Percentiles rank a stretch among this genome's conserved stretches.
These are phyloP conservation scores for Orthosia gothica DNA, from an alignment of 2,888 invertebrate genomes.

Conservation along the genomic window DNA sequence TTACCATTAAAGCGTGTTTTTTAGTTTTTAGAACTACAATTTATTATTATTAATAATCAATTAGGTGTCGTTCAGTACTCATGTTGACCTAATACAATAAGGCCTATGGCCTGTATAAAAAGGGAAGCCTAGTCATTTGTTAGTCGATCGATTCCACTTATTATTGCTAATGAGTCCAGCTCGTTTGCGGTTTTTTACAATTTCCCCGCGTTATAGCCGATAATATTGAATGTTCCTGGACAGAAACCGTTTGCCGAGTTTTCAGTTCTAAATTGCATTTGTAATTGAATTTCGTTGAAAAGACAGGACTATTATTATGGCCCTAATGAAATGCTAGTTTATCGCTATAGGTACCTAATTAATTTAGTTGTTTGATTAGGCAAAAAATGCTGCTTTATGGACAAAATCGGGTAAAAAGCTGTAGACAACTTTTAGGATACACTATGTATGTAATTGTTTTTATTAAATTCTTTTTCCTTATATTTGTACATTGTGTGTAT, in stretches of 20 bases:
- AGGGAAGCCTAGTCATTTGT: constrained; percentile 3
- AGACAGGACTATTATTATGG: not conserved
- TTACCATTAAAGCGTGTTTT: too few relatives aligned
- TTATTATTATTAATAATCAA: too few relatives aligned
- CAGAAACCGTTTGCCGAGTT: not conserved
- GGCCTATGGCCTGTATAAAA: not conserved
- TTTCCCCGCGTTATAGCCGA: not conserved
- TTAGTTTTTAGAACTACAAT: too few relatives aligned
- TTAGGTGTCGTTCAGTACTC: not conserved
- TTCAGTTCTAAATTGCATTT: not conserved
- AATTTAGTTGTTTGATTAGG: not conserved
- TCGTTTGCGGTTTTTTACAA: not conserved
- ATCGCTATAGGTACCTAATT: not conserved
- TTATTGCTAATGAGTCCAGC: constrained; percentile 1
- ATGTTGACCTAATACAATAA: not conserved
- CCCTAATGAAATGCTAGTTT: not conserved
- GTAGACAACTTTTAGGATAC: too few relatives aligned
- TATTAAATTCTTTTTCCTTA: too few relatives aligned
- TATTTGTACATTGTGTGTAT: too few relatives aligned
- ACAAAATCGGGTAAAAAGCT: too few relatives aligned
- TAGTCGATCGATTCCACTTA: constrained; percentile 18
- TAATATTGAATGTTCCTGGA: constrained; percentile 9
- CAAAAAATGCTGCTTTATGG: not conserved
- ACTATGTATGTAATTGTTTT: too few relatives aligned
- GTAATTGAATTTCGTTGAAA: not conserved